phyloP scores from a whole-genome alignment of 2,888 invertebrate genomes.

The Antheraea assamensis region DNA sequence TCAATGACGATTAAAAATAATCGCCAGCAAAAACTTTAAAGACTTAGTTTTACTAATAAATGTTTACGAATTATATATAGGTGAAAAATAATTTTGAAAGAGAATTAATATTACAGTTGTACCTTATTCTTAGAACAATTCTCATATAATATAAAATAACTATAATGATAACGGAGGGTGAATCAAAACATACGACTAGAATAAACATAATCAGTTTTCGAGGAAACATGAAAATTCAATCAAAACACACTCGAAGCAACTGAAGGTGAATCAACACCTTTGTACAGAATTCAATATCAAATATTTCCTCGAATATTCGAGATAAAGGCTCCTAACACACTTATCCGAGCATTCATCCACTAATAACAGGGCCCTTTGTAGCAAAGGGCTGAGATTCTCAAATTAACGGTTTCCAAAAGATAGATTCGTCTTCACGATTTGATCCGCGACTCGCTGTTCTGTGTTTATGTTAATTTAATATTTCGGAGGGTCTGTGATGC shows the following conservation, averaged over 20 bases:
- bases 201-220: slow-evolving; percentile 8
- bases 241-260: slow-evolving; percentile 15
- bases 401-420: slow-evolving; percentile 76
- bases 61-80: neutral
- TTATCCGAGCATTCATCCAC: slow-evolving; percentile 56
- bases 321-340: slow-evolving; percentile 57
- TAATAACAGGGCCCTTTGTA: slow-evolving; percentile 48
- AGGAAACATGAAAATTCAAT: slow-evolving; percentile 14
- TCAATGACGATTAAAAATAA: neutral
- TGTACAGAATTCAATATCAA: slow-evolving; percentile 16
- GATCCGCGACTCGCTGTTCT: slow-evolving; percentile 52
- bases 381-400: slow-evolving; percentile 38
- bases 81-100: neutral
- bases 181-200: slow-evolving; percentile 2
- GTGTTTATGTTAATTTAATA: slow-evolving; percentile 77
- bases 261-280: slow-evolving; percentile 21
- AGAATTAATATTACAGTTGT: neutral
- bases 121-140: too few relatives aligned
- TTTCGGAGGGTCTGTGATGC: slow-evolving; percentile 45
- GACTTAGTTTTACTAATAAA: neutral
- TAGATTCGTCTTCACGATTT: slow-evolving; percentile 72
- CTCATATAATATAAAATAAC: neutral
- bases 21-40: too few relatives aligned
- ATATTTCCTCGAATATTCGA: slow-evolving; percentile 28
- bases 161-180: neutral